phyloP scores from a whole-genome alignment of 2,113 vertebrate species.

The Galbula dea region DNA sequence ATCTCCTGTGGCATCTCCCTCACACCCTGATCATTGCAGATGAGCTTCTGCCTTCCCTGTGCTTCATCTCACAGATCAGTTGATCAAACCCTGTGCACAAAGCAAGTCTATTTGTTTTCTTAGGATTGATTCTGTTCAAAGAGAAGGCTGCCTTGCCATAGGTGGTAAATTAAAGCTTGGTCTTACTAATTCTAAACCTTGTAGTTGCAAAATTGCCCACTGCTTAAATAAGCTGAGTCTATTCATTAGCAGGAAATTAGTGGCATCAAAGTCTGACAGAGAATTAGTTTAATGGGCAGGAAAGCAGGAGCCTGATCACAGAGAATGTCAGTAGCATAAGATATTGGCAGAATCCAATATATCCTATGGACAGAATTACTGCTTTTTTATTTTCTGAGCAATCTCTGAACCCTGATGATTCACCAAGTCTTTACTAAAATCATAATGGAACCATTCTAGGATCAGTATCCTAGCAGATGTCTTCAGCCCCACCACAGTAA shows the following conservation, averaged over 20 bases:
- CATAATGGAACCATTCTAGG: neutral
- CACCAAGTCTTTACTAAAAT: neutral
- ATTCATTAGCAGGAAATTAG: neutral
- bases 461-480: neutral
- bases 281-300: neutral
- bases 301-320: neutral
- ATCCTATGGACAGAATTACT: neutral
- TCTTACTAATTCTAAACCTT: neutral
- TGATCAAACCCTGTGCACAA: slow-evolving; percentile 11
- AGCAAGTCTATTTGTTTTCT: neutral
- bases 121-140: neutral
- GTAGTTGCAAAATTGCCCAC: neutral
- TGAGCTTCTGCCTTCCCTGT: slow-evolving; percentile 34
- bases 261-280: neutral
- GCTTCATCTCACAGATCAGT: slow-evolving; percentile 43
- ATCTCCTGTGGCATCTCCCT: neutral
- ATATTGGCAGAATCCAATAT: neutral
- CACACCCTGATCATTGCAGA: slow-evolving; percentile 27
- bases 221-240: neutral
- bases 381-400: neutral
- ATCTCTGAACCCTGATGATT: neutral
- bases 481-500: neutral
- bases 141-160: neutral
- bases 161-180: neutral
- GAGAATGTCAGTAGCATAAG: neutral